Evolutionary conservation across 2,113 vertebrate species (phyloP), one percentile per base, ranked within the genome.

Genomic region (Trematomus loennbergii): DNA sequence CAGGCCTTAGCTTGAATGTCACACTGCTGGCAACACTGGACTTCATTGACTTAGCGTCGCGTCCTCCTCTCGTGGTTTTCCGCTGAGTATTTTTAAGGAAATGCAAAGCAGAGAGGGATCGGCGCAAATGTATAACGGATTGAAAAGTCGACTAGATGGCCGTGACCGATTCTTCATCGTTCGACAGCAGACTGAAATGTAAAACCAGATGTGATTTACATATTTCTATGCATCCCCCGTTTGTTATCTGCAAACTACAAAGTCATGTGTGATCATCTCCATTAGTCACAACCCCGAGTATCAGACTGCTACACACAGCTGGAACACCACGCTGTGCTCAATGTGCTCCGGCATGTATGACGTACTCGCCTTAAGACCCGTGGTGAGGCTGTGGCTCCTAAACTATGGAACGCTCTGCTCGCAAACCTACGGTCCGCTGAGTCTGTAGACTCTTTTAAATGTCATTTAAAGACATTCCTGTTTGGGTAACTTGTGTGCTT

Each of bases 31-130:
- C 79, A 88, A 86, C 83, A 76, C 70, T 70, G 82, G 80, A 89
- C 85, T 89, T 90, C 54, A 90, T 92, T 92, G 79, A 88, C 89
- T 91, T 88, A 84, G 81, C 12, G 58, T 86, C 82, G 46, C 13
- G 68, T 86, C 83, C 65, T 79, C 71, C 75, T 87, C 66, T 80
- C 43, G 61, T 80, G 79, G 45, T 5, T 4, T 65, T 83, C 54
- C 55, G 29, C 53, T 57, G 20, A 65, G 64, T 7, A 9, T 40
- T 71, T 57, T 67, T 43, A 4, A 74, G 73, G 79, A 60, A 71
- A 70, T 12, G 72, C 58, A 64, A 22, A 67, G 69, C 68, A 20
- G 45, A 61, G 60, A 33, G 64, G 70, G 59, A 70, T 57, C 12
- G 18, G 25, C 78, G 57, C 15, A 7, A 46, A 79, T 63, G 54